Evolutionary conservation across 2,888 invertebrate species (phyloP).

Genomic region (Drosophila pegasa): DNA sequence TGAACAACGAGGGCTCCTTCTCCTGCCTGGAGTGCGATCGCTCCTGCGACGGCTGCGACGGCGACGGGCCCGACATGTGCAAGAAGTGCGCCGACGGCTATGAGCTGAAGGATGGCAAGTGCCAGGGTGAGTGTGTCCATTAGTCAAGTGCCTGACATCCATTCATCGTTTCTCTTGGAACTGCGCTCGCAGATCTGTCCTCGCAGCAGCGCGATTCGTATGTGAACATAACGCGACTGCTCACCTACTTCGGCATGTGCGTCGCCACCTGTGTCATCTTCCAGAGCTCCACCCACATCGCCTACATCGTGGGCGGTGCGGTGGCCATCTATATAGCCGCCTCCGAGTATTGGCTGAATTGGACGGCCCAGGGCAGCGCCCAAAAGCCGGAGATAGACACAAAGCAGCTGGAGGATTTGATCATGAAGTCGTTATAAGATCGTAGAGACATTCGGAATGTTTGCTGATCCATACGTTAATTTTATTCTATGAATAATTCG

Average conservation of each 20-base stretch:
- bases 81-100: conserved; percentile 91
- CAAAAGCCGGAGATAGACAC: conserved; percentile 82
- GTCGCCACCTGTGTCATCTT: conserved; percentile 94
- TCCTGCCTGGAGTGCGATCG: conserved; percentile 92
- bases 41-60: conserved; percentile 93
- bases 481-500: conserved; percentile 83
- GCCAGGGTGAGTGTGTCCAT: conserved; percentile 88
- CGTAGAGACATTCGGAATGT: conserved; percentile 11
- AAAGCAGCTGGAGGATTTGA: conserved; percentile 84
- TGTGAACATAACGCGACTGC: conserved; percentile 89
- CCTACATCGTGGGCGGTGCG: conserved; percentile 91
- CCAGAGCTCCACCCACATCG: conserved; percentile 91
- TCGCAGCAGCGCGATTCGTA: conserved; percentile 86
- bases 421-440: conserved; percentile 83
- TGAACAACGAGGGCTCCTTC: conserved; percentile 94
- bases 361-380: conserved; percentile 73
- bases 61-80: conserved; percentile 97
- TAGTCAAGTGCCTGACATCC: not conserved
- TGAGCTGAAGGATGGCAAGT: conserved; percentile 90
- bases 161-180: conserved; percentile 23
- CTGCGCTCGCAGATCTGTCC: conserved; percentile 83
- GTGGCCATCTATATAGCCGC: conserved; percentile 93
- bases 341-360: conserved; percentile 91
- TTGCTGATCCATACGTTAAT: conserved; percentile 26
- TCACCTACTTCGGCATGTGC: conserved; percentile 93